Base-by-base conservation (phyloP, 2,113 vertebrate species). In the Pionites leucogaster region DNA sequence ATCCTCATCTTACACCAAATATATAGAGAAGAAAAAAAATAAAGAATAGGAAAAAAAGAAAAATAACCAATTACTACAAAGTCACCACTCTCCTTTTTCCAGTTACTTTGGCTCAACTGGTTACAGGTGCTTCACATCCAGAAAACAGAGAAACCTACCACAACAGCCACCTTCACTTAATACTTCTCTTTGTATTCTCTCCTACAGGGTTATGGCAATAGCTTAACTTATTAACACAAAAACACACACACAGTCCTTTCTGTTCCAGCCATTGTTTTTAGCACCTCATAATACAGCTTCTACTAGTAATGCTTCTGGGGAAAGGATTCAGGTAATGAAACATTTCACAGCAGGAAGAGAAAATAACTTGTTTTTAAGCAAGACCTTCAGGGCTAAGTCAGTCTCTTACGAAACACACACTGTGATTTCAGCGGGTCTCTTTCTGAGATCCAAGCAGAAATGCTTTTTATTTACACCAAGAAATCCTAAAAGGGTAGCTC, bases 371-470 rank as follows among this genome's bases (percentile, higher is more conserved):
- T 7, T 72, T 93, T 67, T 46, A 59, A 92, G 11, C 3, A 62
- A 46, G 9, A 69, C 37, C 11, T 67, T n/a, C 17, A 47, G 15
- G 20, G 3, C 15, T 53, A 60, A 59, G 28, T 18, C 74, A 69
- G 16, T 24, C 33, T 44, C 31, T 67, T 42, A n/a, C 12, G 69
- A 93, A 80, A 62, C 6, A 27, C 20, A 13, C 9, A 8, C 2
- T 10, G 4, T 2, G 6, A 78, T 42, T 90, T 77, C 42, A 64
- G 10, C 6, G 7, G 7, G 6, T 68, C 2, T 65, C 28, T 35
- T 82, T 86, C 15, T 37, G 24, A 69, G 6, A 46, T 2, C 5
- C 0, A 0, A 41, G 7, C 13, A 63, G 37, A 77, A 82, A 50
- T 3, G 4, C 5, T 65, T 82, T 52, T 46, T 15, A 41, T 18